These are phyloP conservation scores for Pycnomerus fuliginosus DNA, from an alignment of 2,888 invertebrate species.

Conservation along the genomic window DNA sequence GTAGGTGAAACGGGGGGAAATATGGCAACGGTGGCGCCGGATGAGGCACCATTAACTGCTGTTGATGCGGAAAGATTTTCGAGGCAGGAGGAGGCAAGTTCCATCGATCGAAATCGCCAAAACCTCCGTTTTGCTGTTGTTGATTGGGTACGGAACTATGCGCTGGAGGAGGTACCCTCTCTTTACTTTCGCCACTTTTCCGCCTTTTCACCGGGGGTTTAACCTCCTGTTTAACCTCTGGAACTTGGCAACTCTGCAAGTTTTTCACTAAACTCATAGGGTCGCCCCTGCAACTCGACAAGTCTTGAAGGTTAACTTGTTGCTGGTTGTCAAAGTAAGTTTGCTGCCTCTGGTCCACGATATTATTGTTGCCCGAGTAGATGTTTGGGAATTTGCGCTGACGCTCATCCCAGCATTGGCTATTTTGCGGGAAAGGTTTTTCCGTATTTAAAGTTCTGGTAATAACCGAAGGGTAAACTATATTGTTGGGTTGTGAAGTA, in stretches of 20 bases:
- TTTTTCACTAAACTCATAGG: conserved; percentile 77
- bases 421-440: conserved; percentile 52
- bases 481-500: conserved; percentile 57
- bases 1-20: conserved; percentile 73
- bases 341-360: conserved; percentile 56
- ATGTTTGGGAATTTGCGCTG: conserved; percentile 49
- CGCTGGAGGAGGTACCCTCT: conserved; percentile 64
- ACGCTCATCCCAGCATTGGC: conserved; percentile 62
- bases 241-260: conserved; percentile 44
- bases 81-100: conserved; percentile 70
- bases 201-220: conserved; percentile 51
- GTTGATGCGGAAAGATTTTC: conserved; percentile 64
- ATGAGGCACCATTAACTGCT: conserved; percentile 67
- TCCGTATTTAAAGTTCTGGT: conserved; percentile 69
- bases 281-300: conserved; percentile 72
- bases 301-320: conserved; percentile 66
- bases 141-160: conserved; percentile 59
- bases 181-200: conserved; percentile 63
- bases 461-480: conserved; percentile 82
- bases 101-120: conserved; percentile 81
- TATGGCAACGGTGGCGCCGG: conserved; percentile 66
- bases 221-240: conserved; percentile 50
- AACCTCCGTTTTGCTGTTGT: conserved; percentile 47
- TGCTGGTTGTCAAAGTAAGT: conserved; percentile 65
- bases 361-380: conserved; percentile 31